A percentile compares a stretch with the other conserved stretches of the same genome.
These are phyloP conservation scores for Minunthozetes semirufus DNA, from an alignment of 2,888 invertebrate species.

Conservation along the genomic window DNA sequence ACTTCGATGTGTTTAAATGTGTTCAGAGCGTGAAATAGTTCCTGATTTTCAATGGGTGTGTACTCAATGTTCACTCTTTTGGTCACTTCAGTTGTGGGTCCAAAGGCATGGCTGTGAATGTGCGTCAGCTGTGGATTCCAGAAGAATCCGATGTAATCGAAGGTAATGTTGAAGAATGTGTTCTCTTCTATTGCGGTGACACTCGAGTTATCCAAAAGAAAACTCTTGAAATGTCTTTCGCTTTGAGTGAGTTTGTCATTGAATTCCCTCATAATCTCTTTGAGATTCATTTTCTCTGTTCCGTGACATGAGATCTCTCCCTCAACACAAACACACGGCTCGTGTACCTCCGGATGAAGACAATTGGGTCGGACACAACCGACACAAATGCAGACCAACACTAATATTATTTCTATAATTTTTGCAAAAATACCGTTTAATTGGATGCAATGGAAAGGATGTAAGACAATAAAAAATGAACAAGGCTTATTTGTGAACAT, in stretches of 20 bases:
- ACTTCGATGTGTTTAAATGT: conserved; percentile 6
- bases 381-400: no score
- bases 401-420: no score
- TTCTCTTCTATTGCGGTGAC: neutral
- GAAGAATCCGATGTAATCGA: neutral
- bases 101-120: neutral
- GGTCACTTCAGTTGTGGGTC: neutral
- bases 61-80: neutral
- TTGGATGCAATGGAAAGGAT: no score
- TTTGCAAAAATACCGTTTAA: no score
- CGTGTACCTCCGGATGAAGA: neutral
- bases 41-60: neutral
- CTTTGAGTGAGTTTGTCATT: neutral
- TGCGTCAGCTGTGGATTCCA: neutral
- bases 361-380: neutral
- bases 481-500: no score
- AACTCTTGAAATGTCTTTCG: conserved; percentile 12
- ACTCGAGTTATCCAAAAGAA: neutral
- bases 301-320: neutral
- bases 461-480: no score
- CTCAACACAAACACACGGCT: neutral
- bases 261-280: neutral
- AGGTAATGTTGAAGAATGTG: neutral
- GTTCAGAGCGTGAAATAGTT: neutral
- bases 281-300: neutral